Evolutionary conservation across 2,888 invertebrate genomes (phyloP), one percentile per base, ranked within the genome.

Genomic region (Phlogophora meticulosa): DNA sequence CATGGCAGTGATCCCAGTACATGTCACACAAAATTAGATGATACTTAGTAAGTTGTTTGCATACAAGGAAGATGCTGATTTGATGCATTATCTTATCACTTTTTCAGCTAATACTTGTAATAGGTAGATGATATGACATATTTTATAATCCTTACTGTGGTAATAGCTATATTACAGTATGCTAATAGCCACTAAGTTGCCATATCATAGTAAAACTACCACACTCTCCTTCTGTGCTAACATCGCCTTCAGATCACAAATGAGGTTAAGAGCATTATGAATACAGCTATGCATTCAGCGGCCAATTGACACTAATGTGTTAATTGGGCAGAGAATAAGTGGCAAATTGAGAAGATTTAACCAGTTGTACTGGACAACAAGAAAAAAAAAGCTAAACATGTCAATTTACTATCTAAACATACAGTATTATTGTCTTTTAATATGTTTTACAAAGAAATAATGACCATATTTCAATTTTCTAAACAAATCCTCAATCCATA

Each of bases 301-400:
- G 52, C 48, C 56, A 74, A 70, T 83, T 83, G 70, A 57, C 81
- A 68, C 72, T 53, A 63, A 72, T 62, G 64, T 62, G 81, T 61
- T 82, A 81, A 81, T 65, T 72, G 62, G 32, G 9, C 43, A 24
- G 46, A 65, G 58, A 83, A 75, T 81, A 81, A 63, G 53, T 72
- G 62, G 38, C 55, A 69, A 79, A 63, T 66, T 55, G 66, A 70
- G 51, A 58, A 63, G 49, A 68, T 65, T 46, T 49, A 38, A 48
- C 46, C 34, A 13, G 53, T 58, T 45, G 59, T 15, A 58, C 38
- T 7, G 20, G 4, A 34, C 20, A 71, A 48, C 52, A 53, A 63
- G 61, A 7, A 40, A 57, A 22, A 42, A 49, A 40, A 40, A 36
- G 9, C 34, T 53, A 28, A 57, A 42, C 53, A 58, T 59, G 43